These are phyloP conservation scores for Helicoverpa assulta DNA, from an alignment of 2,888 invertebrate genomes.

Conservation along the genomic window DNA sequence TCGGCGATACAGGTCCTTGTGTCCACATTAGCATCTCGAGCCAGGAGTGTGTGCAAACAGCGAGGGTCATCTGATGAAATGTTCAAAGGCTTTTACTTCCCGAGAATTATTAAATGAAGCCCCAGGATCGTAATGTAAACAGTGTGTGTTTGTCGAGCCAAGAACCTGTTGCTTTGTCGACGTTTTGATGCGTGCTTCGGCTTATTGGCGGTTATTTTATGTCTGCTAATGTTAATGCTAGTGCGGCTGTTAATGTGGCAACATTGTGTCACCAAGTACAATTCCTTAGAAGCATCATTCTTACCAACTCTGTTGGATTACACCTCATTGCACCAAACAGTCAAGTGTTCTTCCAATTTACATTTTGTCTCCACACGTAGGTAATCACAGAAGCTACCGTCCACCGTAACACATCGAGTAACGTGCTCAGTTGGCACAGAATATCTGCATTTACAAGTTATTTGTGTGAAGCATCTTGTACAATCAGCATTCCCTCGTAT, in stretches of 20 bases:
- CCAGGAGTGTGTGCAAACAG: slow-evolving; percentile 89
- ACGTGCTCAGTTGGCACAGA: slow-evolving; percentile 38
- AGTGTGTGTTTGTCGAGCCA: slow-evolving; percentile 85
- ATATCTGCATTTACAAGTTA: slow-evolving; percentile 71
- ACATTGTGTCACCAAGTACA: slow-evolving; percentile 80
- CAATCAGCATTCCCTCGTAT: slow-evolving; percentile 76
- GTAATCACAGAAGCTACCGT: slow-evolving; percentile 13
- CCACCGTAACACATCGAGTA: slow-evolving; percentile 22
- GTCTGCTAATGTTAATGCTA: slow-evolving; percentile 87
- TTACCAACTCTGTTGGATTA: slow-evolving; percentile 62
- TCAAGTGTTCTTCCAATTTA: slow-evolving; percentile 37
- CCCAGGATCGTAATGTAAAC: slow-evolving; percentile 90
- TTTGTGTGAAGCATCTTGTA: slow-evolving; percentile 78
- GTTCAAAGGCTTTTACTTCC: slow-evolving; percentile 91
- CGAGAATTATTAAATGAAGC: slow-evolving; percentile 90
- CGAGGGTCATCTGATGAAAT: slow-evolving; percentile 90
- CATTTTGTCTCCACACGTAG: slow-evolving; percentile 55
- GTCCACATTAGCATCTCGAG: slow-evolving; percentile 90
- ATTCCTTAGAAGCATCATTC: slow-evolving; percentile 53
- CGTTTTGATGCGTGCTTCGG: slow-evolving; percentile 85
- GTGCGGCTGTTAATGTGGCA: slow-evolving; percentile 80
- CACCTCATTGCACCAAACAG: slow-evolving; percentile 53
- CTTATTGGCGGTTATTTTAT: slow-evolving; percentile 90
- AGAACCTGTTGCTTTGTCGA: slow-evolving; percentile 90
- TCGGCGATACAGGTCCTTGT: slow-evolving; percentile 90